Evolutionary conservation across 1,140 invertebrate genomes (phyloP).

Genomic region (Papilio helenus): DNA sequence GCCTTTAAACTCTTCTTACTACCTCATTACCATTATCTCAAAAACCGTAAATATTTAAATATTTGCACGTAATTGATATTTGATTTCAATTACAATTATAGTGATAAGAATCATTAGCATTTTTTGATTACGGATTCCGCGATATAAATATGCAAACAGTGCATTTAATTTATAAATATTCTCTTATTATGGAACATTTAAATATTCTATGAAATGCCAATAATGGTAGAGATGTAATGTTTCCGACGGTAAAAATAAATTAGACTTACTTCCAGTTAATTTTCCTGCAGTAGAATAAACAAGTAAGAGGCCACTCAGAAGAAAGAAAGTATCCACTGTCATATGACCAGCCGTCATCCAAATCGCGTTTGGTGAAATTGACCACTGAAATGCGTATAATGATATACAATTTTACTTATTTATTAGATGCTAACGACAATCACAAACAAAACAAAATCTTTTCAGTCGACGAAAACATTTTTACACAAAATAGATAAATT

Average conservation of each 20-base stretch:
- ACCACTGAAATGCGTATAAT: slow-evolving; percentile 56
- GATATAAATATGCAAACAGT: background rate
- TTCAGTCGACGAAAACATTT: too few relatives aligned
- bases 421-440: too few relatives aligned
- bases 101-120: background rate
- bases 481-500: too few relatives aligned
- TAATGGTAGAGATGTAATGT: background rate
- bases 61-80: background rate
- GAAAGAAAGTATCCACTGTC: slow-evolving; percentile 84
- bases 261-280: slow-evolving; percentile 66
- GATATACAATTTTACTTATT: background rate
- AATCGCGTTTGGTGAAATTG: slow-evolving; percentile 50
- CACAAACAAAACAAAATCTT: too few relatives aligned
- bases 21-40: too few relatives aligned
- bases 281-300: slow-evolving; percentile 83
- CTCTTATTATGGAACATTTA: too few relatives aligned
- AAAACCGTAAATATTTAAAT: background rate
- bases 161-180: background rate
- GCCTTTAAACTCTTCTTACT: background rate
- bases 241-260: background rate
- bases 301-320: slow-evolving; percentile 84
- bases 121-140: background rate
- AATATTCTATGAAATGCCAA: too few relatives aligned
- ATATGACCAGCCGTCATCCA: slow-evolving; percentile 73
- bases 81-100: background rate